These are phyloP conservation scores for Pontoporia blainvillei DNA, from an alignment of 2,113 vertebrate genomes.

Conservation along the genomic window DNA sequence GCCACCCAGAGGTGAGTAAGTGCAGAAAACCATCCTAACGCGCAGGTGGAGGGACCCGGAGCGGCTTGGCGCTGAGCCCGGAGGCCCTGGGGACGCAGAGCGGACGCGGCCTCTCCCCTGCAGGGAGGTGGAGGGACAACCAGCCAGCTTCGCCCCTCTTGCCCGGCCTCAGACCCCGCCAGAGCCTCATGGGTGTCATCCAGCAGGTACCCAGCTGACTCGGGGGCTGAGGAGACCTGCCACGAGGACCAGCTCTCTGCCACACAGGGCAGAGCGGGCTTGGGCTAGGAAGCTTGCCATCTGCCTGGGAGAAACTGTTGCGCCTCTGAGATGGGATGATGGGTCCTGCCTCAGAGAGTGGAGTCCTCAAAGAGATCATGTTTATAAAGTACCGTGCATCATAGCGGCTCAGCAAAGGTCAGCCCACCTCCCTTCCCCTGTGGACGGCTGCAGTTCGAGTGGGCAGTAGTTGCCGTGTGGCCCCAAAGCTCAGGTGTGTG, in stretches of 20 bases:
- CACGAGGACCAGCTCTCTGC: rapidly evolving
- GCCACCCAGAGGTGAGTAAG: not conserved
- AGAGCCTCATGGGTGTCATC: not conserved
- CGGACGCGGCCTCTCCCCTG: too few relatives aligned
- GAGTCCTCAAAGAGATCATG: not conserved
- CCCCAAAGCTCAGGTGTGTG: not conserved
- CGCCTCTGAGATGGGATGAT: not conserved
- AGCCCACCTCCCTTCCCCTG: rapidly evolving
- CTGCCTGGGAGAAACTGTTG: not conserved
- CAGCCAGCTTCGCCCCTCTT: not conserved
- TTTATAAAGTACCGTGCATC: not conserved
- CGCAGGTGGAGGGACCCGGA: too few relatives aligned
- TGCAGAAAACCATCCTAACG: not conserved
- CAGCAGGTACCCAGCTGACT: not conserved
- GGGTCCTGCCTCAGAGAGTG: not conserved
- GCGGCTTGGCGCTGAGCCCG: not conserved
- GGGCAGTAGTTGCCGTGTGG: not conserved
- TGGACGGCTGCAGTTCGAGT: too few relatives aligned
- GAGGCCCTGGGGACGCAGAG: not conserved
- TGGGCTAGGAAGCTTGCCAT: not conserved
- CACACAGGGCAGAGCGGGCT: not conserved
- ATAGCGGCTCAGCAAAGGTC: not conserved
- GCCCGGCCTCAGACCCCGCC: not conserved
- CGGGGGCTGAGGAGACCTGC: not conserved
- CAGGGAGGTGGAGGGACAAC: not conserved